Conservation (phyloP, 1,140 invertebrate genomes). For the Macrobrachium nipponense region DNA sequence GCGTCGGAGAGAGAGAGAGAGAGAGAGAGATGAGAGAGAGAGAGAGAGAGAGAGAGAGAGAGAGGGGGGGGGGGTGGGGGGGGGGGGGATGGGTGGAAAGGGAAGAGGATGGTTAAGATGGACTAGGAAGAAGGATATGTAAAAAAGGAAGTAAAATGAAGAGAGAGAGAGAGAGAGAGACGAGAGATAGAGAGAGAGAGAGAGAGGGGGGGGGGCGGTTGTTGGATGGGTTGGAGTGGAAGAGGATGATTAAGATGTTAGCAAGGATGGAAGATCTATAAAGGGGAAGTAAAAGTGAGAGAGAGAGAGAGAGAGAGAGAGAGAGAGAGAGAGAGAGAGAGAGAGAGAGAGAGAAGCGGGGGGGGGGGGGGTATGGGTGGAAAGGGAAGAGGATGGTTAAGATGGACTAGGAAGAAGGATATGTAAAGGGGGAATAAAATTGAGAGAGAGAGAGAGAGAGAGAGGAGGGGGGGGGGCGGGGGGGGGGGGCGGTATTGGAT, state of each 20-base stretch:
- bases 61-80: no score
- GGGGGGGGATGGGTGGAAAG: no score
- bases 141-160: no score
- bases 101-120: no score
- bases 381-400: background rate
- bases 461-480: conserved; percentile 15
- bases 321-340: background rate
- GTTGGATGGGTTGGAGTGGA: background rate
- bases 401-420: background rate
- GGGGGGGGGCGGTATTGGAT: background rate
- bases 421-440: background rate
- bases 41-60: no score
- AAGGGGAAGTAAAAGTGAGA: no score
- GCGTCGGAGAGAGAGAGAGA: no score
- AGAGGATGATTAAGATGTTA: background rate
- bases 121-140: no score
- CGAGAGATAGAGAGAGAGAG: no score
- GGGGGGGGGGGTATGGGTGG: background rate
- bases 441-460: background rate
- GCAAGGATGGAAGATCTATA: background rate
- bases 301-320: background rate
- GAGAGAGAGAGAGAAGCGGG: background rate
- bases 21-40: no score
- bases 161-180: background rate
- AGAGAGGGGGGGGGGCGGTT: background rate